Evolutionary conservation across 2,888 invertebrate genomes (phyloP).

Genomic region (Eupithecia centaureata): DNA sequence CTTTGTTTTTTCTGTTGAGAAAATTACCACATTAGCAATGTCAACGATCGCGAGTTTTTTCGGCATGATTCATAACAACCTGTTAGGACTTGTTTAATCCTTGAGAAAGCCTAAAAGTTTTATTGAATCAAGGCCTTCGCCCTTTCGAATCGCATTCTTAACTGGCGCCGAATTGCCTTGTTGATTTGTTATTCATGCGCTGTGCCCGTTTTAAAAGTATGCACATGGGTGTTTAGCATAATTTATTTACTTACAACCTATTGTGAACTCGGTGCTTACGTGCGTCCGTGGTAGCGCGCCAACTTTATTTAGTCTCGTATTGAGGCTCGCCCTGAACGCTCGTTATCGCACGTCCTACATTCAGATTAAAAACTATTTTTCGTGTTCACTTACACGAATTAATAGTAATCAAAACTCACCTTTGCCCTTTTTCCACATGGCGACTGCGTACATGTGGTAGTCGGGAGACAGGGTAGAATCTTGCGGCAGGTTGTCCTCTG

Average conservation of each 20-base stretch:
- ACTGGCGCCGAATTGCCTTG: constrained; percentile 46
- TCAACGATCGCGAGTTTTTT: constrained; percentile 35
- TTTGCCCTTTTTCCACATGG: constrained; percentile 88
- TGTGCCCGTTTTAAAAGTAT: constrained; percentile 52
- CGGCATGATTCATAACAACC: constrained; percentile 38
- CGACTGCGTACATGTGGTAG: constrained; percentile 86
- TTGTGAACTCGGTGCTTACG: constrained; percentile 60
- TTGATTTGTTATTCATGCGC: constrained; percentile 54
- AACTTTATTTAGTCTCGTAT: constrained; percentile 64
- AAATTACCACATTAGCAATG: constrained; percentile 37
- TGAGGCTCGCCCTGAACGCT: constrained; percentile 52
- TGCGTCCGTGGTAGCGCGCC: constrained; percentile 59
- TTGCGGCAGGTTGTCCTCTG: constrained; percentile 76
- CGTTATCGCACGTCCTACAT: constrained; percentile 55
- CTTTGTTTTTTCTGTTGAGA: constrained; percentile 87
- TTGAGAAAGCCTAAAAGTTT: constrained; percentile 35
- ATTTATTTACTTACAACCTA: constrained; percentile 68
- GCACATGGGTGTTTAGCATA: constrained; percentile 48
- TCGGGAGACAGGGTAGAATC: constrained; percentile 79
- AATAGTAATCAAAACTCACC: constrained; percentile 73
- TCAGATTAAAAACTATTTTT: constrained; percentile 13
- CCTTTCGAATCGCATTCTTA: constrained; percentile 49
- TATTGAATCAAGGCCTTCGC: constrained; percentile 49
- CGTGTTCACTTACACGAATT: constrained; percentile 38
- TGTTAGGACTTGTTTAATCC: constrained; percentile 29